Conservation (phyloP, 2,113 vertebrate genomes). For the Ptychochromis oligacanthus region DNA sequence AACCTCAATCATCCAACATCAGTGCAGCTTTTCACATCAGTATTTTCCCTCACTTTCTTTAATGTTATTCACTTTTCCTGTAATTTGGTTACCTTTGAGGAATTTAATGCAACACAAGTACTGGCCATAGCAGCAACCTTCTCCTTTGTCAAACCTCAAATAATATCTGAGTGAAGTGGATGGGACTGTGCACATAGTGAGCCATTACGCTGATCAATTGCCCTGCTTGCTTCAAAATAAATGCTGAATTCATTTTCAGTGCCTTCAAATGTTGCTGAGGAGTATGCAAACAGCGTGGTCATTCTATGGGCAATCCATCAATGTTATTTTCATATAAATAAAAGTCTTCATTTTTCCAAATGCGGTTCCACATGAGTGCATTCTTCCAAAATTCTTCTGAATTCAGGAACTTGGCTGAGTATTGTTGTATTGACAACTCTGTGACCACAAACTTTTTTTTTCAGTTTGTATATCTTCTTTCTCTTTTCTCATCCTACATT, state of each 20-base stretch:
- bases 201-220: slow-evolving; percentile 49
- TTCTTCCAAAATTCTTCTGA: slow-evolving; percentile 47
- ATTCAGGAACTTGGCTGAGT: slow-evolving; percentile 46
- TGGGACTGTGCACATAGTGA: neutral
- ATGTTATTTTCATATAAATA: slow-evolving; percentile 63
- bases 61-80: neutral
- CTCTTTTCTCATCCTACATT: slow-evolving; percentile 58
- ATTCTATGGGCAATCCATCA: slow-evolving; percentile 59
- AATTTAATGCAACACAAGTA: slow-evolving; percentile 9
- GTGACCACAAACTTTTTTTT: slow-evolving; percentile 59
- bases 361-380: slow-evolving; percentile 25
- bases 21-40: neutral
- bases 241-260: slow-evolving; percentile 60
- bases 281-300: slow-evolving; percentile 51
- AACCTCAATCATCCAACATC: neutral
- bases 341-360: slow-evolving; percentile 48
- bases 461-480: slow-evolving; percentile 56
- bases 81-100: slow-evolving; percentile 36
- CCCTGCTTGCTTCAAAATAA: slow-evolving; percentile 45
- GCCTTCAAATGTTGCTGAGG: slow-evolving; percentile 56
- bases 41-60: slow-evolving; percentile 2
- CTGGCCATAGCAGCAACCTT: slow-evolving; percentile 2
- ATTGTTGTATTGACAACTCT: slow-evolving; percentile 68
- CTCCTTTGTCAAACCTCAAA: slow-evolving; percentile 17
- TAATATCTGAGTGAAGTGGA: slow-evolving; percentile 17